A percentile compares a stretch with the other conserved stretches of the same genome.
Conservation (phyloP, 2,888 invertebrate species). For the Neoitamus cyanurus region DNA sequence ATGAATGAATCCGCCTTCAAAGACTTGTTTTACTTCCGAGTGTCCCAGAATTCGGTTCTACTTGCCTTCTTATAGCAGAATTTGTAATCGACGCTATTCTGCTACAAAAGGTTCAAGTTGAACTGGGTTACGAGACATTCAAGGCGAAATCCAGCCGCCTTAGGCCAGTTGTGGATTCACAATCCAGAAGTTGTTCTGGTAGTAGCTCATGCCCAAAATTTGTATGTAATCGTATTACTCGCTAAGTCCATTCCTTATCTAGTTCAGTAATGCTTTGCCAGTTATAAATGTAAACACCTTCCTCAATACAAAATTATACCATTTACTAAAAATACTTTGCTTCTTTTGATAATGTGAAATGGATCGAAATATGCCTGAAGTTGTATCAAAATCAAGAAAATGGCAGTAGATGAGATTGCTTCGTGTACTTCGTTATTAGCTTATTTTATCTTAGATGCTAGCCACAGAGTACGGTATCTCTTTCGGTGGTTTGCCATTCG, state of each 20-base stretch:
- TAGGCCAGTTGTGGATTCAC: neutral
- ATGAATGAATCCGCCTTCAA: neutral
- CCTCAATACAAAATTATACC: neutral
- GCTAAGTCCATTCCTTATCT: slow-evolving; percentile 19
- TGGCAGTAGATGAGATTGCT: slow-evolving; percentile 38
- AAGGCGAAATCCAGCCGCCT: neutral
- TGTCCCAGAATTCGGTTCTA: too few species aligned
- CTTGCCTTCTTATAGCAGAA: neutral
- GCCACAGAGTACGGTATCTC: slow-evolving; percentile 63
- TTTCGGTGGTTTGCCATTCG: slow-evolving; percentile 74
- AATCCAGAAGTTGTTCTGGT: neutral
- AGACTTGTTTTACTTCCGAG: neutral
- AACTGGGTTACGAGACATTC: neutral
- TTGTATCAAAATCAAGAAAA: slow-evolving; percentile 16
- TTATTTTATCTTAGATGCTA: slow-evolving; percentile 49
- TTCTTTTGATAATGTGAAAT: neutral
- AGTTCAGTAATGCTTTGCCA: slow-evolving; percentile 12
- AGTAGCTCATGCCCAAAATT: neutral
- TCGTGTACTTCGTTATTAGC: slow-evolving; percentile 2
- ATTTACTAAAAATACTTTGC: slow-evolving; percentile 26
- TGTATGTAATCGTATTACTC: slow-evolving; percentile 21
- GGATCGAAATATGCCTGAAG: slow-evolving; percentile 9
- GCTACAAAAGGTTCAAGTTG: neutral
- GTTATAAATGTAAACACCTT: neutral
- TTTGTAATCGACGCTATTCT: neutral